Base-by-base conservation (phyloP, 1,140 invertebrate genomes). In the Paramacrobiotus metropolitanus region DNA sequence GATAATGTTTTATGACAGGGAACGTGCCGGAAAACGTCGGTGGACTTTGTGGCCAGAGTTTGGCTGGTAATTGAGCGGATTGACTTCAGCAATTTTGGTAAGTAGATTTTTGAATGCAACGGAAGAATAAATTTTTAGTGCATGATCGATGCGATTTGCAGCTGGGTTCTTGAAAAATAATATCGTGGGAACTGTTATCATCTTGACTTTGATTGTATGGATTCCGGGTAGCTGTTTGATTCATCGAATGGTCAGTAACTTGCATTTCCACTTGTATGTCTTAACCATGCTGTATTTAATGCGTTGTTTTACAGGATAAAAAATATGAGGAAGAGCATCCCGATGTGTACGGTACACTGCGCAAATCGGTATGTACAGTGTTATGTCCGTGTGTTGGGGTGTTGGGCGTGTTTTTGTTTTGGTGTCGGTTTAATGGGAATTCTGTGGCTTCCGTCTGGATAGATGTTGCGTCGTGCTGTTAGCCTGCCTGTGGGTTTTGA, bases 1-100 rank as follows among this genome's bases (percentile, higher is more conserved):
- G n/a, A n/a, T n/a, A n/a, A n/a, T n/a, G n/a, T n/a, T n/a, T n/a
- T n/a, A n/a, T n/a, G n/a, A n/a, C 67, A 89, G 85, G 87, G 87
- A n/a, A 77, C 85, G 1, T 93, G 88, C 70, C 86, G 92, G 69
- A 89, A 91, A 73, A 91, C 87, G 1, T 86, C 92, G 64, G 87
- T 92, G 72, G 87, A 93, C 70, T 86, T 93, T 15, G 87, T 93
- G 2, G 87, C 91, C 72, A 78, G 89, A 60, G 90, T 93, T 71
- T 93, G 89, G 89, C 87, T 92, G 69, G 90, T 93, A 29, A 92
- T 94, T 60, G 88, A 93, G 73, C 88, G 92, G 68, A 91, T 92
- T 31, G 91, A 90, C 68, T 89, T 92, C 34, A 91, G 90, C 68
- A 88, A 86, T 72, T 85, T 92, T 18, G 76, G 68, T 72, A 67